Percentiles rank a stretch among this genome's conserved stretches.
phyloP scores from a whole-genome alignment of 35 echinoderm and acorn worm species.

The Diadema setosum region DNA sequence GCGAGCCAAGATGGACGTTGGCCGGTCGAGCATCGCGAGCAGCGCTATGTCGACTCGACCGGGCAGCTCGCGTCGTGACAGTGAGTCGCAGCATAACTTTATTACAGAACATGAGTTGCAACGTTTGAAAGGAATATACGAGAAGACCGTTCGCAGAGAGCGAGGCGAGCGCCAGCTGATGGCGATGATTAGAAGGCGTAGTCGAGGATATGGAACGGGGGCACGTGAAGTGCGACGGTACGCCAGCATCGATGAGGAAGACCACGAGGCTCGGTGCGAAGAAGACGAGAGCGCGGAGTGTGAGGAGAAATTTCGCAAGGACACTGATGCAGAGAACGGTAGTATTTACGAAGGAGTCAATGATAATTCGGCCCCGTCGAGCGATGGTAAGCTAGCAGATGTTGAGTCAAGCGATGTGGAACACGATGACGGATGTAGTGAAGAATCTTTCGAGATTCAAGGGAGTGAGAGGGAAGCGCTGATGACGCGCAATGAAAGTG shows the following conservation, averaged over 20 bases:
- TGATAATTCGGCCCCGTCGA: neutral
- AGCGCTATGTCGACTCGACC: constrained; percentile 53
- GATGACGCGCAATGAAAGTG: neutral
- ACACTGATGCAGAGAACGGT: neutral
- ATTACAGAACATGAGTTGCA: constrained; percentile 72
- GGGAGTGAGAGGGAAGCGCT: neutral
- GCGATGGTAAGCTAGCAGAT: neutral
- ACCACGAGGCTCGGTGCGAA: constrained; percentile 14
- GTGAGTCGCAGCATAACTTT: constrained; percentile 54
- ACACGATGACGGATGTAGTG: neutral
- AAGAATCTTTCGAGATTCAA: neutral
- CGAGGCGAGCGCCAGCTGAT: constrained; percentile 55
- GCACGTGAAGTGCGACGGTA: constrained; percentile 52
- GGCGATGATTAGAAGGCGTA: constrained; percentile 53
- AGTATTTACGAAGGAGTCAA: neutral
- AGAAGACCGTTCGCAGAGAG: constrained; percentile 49
- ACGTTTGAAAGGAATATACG: constrained; percentile 59
- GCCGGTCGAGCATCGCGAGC: constrained; percentile 69
- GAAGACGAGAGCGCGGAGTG: constrained; percentile 8
- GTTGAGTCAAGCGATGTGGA: neutral
- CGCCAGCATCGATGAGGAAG: constrained; percentile 70
- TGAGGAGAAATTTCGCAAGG: constrained; percentile 6
- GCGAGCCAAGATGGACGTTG: constrained; percentile 74
- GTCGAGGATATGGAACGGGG: constrained; percentile 28
- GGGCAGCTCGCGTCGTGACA: constrained; percentile 39